Evolutionary conservation across 2,797 vertebrate species (phyloP).

Genomic region (Apogon hyalosoma): DNA sequence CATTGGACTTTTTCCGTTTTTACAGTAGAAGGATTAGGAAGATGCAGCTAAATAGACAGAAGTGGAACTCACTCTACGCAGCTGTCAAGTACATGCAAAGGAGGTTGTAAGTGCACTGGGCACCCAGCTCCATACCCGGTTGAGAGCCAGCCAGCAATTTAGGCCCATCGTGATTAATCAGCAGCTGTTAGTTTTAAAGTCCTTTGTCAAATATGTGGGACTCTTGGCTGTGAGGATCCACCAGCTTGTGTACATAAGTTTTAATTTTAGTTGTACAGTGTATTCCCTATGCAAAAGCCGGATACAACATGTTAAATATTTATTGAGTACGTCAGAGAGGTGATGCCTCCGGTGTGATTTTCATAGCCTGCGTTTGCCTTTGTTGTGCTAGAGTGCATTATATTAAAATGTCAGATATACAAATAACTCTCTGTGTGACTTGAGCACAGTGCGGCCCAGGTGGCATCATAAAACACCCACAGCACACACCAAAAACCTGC

Average conservation of each 20-base stretch:
- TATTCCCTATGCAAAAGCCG: constrained; percentile 28
- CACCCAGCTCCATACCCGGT: constrained; percentile 57
- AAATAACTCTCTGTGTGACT: constrained; percentile 57
- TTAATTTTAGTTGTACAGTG: constrained; percentile 18
- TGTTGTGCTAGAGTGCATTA: constrained; percentile 56
- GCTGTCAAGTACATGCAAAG: constrained; percentile 75
- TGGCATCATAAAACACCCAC: constrained; percentile 60
- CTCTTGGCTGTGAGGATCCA: constrained; percentile 51
- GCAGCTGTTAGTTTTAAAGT: constrained; percentile 76
- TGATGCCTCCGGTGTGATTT: constrained; percentile 46
- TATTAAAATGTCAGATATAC: constrained; percentile 67
- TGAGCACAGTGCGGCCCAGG: constrained; percentile 42
- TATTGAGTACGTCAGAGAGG: constrained; percentile 34
- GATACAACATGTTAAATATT: constrained; percentile 47
- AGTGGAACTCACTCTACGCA: constrained; percentile 67
- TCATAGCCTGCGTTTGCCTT: constrained; percentile 35
- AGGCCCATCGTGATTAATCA: constrained; percentile 76
- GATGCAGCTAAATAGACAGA: constrained; percentile 60
- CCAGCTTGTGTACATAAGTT: constrained; percentile 52
- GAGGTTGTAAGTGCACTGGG: constrained; percentile 71
- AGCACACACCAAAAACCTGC: constrained; percentile 31
- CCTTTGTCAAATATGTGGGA: constrained; percentile 64
- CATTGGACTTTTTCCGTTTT: constrained; percentile 25
- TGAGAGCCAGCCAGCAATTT: constrained; percentile 76
- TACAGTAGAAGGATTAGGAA: constrained; percentile 39